Conservation (phyloP, 2,888 invertebrate genomes). For the Allacma fusca region DNA sequence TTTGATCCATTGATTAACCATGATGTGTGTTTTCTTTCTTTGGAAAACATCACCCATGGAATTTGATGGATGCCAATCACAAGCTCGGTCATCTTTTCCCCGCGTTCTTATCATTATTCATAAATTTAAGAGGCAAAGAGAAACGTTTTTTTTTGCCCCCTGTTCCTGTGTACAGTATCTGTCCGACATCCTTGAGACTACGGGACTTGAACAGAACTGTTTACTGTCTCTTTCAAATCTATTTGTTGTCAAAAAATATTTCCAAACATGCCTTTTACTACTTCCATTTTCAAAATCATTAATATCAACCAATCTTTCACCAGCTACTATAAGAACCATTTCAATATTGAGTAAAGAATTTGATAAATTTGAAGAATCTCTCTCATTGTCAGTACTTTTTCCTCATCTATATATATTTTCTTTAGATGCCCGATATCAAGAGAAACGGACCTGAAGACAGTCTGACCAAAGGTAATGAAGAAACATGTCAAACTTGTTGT, state of each 20-base stretch:
- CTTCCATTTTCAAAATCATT: too few species aligned
- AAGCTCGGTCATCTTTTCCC: conserved; percentile 17
- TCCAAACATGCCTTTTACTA: background rate
- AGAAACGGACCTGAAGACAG: background rate
- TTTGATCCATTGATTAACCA: conserved; percentile 37
- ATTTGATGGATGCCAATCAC: conserved; percentile 39
- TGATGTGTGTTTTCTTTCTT: conserved; percentile 30
- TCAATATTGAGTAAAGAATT: conserved; percentile 3
- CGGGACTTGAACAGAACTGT: background rate
- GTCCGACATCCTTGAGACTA: background rate
- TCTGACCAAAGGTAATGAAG: conserved; percentile 16
- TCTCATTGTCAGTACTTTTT: background rate
- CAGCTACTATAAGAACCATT: background rate
- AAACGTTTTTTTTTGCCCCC: background rate
- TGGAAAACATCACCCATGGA: conserved; percentile 15
- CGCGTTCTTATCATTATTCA: conserved; percentile 22
- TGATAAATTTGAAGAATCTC: background rate
- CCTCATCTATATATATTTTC: background rate
- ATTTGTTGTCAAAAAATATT: conserved; percentile 8
- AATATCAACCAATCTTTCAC: too few species aligned
- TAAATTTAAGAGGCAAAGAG: background rate
- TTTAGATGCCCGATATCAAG: background rate
- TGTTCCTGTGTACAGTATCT: background rate
- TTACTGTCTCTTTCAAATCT: background rate
- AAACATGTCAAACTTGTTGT: conserved; percentile 9